A percentile compares a stretch with the other conserved stretches of the same genome.
Evolutionary conservation across 1,140 invertebrate genomes (phyloP).

Genomic region (Hormaphis cornu): DNA sequence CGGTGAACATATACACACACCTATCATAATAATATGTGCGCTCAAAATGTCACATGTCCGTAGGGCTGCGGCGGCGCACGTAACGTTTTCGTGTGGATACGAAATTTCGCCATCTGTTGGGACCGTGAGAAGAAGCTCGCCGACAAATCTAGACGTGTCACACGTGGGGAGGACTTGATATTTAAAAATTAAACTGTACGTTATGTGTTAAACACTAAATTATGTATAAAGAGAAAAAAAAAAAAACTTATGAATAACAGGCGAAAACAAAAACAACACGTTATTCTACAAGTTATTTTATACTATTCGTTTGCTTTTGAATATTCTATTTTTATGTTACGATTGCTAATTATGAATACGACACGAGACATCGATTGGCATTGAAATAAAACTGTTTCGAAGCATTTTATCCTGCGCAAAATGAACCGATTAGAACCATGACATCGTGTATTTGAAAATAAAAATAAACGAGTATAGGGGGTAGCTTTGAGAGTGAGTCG

Average conservation of each 20-base stretch:
- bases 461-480: no score
- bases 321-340: no score
- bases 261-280: background rate
- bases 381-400: no score
- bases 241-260: background rate
- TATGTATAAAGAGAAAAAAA: no score
- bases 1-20: background rate
- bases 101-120: conserved; percentile 26
- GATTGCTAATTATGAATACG: no score
- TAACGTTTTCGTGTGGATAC: conserved; percentile 2
- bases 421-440: no score
- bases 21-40: background rate
- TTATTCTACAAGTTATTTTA: no score
- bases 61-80: background rate
- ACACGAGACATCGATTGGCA: no score
- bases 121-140: conserved; percentile 7
- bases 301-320: no score
- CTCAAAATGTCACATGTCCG: background rate
- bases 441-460: no score
- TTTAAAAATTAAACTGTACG: background rate
- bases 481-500: no score
- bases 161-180: background rate
- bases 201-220: background rate
- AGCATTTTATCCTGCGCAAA: no score
- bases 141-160: conserved; percentile 7